Conservation (phyloP, 2,797 vertebrate species). For the Lepidocolaptes lacrymiger region DNA sequence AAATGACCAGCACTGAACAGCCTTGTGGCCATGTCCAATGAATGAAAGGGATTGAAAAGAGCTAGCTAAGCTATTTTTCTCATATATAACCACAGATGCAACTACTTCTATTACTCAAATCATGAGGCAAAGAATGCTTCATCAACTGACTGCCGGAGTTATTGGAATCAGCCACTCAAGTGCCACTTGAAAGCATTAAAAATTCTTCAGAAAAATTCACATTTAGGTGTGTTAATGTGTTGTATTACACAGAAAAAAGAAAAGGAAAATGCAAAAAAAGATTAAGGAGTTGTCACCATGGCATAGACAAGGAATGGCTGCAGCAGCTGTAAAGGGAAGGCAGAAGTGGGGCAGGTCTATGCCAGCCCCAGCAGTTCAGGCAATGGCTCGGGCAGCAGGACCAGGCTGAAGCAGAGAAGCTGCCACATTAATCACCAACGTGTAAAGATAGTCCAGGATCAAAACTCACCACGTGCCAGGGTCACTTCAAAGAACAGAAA, state of each 20-base stretch:
- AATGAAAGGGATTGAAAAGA: neutral
- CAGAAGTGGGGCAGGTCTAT: neutral
- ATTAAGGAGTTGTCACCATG: neutral
- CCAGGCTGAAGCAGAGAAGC: neutral
- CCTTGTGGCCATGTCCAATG: fast-evolving
- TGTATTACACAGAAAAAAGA: fast-evolving
- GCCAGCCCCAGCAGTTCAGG: neutral
- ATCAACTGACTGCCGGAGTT: neutral
- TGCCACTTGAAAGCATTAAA: neutral
- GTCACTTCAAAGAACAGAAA: neutral
- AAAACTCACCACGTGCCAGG: neutral
- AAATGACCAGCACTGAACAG: neutral
- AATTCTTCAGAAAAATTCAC: neutral
- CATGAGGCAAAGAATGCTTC: neutral
- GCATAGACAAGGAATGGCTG: fast-evolving
- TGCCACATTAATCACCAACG: neutral
- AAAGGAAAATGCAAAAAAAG: neutral
- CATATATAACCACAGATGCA: neutral
- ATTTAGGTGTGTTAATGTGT: neutral
- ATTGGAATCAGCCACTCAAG: neutral
- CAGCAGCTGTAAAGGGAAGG: neutral
- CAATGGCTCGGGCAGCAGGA: neutral
- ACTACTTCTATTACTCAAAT: neutral
- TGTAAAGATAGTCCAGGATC: neutral
- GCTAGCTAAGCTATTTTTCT: neutral